Evolutionary conservation across 2,888 invertebrate genomes (phyloP), one percentile per base, ranked within the genome.

Genomic region (Stenodema calcarata): DNA sequence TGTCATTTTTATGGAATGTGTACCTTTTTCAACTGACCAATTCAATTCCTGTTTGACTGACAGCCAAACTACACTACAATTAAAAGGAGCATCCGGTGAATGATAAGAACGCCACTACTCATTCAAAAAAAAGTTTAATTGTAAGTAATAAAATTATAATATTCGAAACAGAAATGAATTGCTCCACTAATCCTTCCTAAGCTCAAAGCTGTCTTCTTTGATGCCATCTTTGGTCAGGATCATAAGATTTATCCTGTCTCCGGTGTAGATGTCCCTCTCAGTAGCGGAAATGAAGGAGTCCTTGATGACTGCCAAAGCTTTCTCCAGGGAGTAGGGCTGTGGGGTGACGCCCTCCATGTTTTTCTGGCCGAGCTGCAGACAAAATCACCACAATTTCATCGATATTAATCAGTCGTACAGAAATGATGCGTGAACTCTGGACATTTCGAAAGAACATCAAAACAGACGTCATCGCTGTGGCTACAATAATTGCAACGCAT

Each of bases 261-360:
- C 99, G 87, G 99, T 99, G 90, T 98, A 96, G 90, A 99, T 99
- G 91, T 99, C 99, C 90, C 99, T 94, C 91, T 99, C 99, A 0
- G 99, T 97, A 3, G 99, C 99, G 85, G 99, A 97, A 89, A 98
- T 97, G 91, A 99, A 99, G 0, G 97, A 97, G 92, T 99, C 99
- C 90, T 97, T 98, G 69, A 99, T 92, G 44, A 99, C 93, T 6
- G 94, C 93, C 14, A 97, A 91, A 0, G 99, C 99, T 90, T 95
- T 95, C 86, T 98, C 98, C 90, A 94, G 92, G 0, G 95, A 93
- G 16, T 98, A 91, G 0, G 95, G 93, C 0, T 92, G 93, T 73
- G 92, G 92, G 0, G 92, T 92, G 0, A 93, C 93, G 91, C 95
- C 95, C 90, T 95, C 94, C 93, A 96, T 95, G 91, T 99, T 99